Evolutionary conservation across 2,113 vertebrate species (phyloP), one percentile per base, ranked within the genome.

Genomic region (Connochaetes taurinus): DNA sequence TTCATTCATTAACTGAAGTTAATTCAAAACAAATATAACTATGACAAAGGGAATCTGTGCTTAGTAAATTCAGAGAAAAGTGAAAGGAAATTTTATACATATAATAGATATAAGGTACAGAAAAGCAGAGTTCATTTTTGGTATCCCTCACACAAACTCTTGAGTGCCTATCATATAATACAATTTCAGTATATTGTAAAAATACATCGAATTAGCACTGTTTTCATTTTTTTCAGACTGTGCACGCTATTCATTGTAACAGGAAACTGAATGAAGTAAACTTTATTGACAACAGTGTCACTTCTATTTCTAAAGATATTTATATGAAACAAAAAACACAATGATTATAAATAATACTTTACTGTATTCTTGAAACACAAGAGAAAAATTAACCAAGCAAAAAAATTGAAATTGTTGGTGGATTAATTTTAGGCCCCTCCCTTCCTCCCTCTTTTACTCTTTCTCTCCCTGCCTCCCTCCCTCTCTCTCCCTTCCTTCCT

Each of bases 61-160:
- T 91, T 94, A 92, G 40, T 55, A 82, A 90, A 84, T 76, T 94
- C 14, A 91, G 53, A 62, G 62, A 93, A 78, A 83, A 31, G 36
- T 81, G 16, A 92, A 25, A n/a, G n/a, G 27, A 91, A 83, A 4
- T 50, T 95, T 82, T 93, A 60, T 5, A 45, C 1, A 58, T 55
- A 11, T 81, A 71, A 86, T 81, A 52, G 45, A 64, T 86, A 93
- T 40, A 13, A 86, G 16, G 60, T 62, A 8, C 1, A n/a, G 15
- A 62, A 87, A 91, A 21, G 10, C 4, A 85, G 12, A 21, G 10
- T 1, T 8, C 47, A 52, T 10, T 33, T 53, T 55, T 80, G 6
- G 11, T 78, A 10, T 85, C 23, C 23, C 29, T 84, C 52, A 62
- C 11, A 78, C 15, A 40, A 81, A 23, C 19, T 31, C 55, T 5